A percentile compares a stretch with the other conserved stretches of the same genome.
Evolutionary conservation across 92 coral and sea anemone species (phyloP).

Genomic region (Paramuricea clavata): DNA sequence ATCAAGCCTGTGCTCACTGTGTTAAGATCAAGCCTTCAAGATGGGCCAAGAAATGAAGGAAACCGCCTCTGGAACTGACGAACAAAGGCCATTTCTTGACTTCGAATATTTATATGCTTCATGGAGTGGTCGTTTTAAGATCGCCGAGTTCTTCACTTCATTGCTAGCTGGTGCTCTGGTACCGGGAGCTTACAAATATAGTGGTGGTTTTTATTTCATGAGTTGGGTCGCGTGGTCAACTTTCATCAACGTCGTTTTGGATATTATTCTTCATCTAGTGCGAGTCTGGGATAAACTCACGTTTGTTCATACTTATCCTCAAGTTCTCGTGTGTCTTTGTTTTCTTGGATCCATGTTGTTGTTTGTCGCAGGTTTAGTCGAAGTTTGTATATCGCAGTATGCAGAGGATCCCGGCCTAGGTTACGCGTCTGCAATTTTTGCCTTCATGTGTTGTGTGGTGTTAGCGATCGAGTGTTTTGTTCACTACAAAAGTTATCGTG

Average conservation of each 20-base stretch:
- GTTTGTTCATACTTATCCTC: constrained; percentile 87
- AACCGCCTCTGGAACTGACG: background rate
- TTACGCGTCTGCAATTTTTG: constrained; percentile 85
- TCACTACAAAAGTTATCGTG: constrained; percentile 72
- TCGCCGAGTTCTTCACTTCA: constrained; percentile 37
- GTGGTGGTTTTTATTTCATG: constrained; percentile 67
- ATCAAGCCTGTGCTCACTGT: background rate
- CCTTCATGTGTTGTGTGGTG: constrained; percentile 70
- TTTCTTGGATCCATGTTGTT: constrained; percentile 75
- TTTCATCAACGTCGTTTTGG: constrained; percentile 81
- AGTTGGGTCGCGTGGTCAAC: constrained; percentile 91
- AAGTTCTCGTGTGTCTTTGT: constrained; percentile 66
- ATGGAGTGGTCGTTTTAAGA: constrained; percentile 26
- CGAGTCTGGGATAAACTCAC: constrained; percentile 89
- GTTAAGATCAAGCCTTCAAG: background rate
- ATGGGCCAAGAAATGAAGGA: constrained; percentile 12
- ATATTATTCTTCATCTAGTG: constrained; percentile 81
- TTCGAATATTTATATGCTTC: background rate
- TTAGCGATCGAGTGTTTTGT: constrained; percentile 77
- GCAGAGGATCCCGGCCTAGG: constrained; percentile 59
- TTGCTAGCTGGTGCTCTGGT: constrained; percentile 26
- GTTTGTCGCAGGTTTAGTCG: constrained; percentile 72
- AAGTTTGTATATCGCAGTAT: constrained; percentile 63
- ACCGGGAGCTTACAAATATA: constrained; percentile 29
- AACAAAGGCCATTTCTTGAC: constrained; percentile 20